Percentiles rank a stretch among this genome's conserved stretches.
Conservation (phyloP, 64 coral and sea anemone species). For the Anthopleura sola region DNA sequence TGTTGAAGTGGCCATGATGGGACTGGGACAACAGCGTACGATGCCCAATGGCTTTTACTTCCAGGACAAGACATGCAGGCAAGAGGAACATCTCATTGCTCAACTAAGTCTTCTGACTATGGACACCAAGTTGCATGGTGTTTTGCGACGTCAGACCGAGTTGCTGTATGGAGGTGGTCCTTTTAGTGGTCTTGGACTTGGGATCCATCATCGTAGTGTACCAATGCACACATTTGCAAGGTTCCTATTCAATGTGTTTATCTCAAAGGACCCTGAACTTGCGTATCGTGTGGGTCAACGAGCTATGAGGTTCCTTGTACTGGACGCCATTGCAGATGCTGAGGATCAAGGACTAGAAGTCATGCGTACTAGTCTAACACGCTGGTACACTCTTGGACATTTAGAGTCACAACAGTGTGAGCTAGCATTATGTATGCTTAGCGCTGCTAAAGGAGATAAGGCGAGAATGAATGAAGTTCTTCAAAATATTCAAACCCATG, state of each 20-base stretch:
- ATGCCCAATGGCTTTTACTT: slow-evolving; percentile 91
- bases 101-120: slow-evolving; percentile 87
- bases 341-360: slow-evolving; percentile 50
- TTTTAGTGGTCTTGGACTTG: slow-evolving; percentile 81
- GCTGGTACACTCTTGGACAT: slow-evolving; percentile 86
- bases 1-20: slow-evolving; percentile 83
- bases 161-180: slow-evolving; percentile 69
- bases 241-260: slow-evolving; percentile 76
- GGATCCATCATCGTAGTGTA: slow-evolving; percentile 69
- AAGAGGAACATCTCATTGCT: slow-evolving; percentile 95
- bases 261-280: slow-evolving; percentile 70
- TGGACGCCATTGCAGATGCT: slow-evolving; percentile 45
- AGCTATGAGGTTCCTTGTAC: slow-evolving; percentile 76
- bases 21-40: slow-evolving; percentile 82
- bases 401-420: slow-evolving; percentile 98
- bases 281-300: slow-evolving; percentile 86
- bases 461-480: slow-evolving; percentile 54
- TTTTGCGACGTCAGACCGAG: slow-evolving; percentile 66
- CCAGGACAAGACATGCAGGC: slow-evolving; percentile 88
- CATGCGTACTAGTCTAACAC: slow-evolving; percentile 45
- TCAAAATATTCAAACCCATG: slow-evolving; percentile 52
- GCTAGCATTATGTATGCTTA: slow-evolving; percentile 85
- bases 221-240: slow-evolving; percentile 98
- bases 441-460: slow-evolving; percentile 68
- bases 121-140: slow-evolving; percentile 42